phyloP scores from a whole-genome alignment of 2,797 vertebrate genomes.

The Momotus momota region DNA sequence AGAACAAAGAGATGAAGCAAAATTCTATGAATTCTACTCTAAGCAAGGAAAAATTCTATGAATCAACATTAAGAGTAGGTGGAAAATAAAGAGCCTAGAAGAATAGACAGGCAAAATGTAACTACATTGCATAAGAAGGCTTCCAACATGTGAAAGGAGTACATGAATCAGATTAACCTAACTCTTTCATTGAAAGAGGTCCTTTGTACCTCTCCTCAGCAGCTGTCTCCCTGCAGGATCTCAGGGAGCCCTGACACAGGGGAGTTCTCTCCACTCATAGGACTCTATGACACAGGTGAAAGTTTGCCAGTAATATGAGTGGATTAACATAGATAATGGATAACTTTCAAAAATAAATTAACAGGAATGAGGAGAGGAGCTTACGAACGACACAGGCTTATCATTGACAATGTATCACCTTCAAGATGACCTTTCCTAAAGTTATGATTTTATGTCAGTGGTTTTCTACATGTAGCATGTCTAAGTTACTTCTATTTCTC shows the following conservation, averaged over 20 bases:
- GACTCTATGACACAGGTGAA: background rate
- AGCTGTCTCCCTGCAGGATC: background rate
- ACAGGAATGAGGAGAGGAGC: background rate
- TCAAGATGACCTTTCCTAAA: background rate
- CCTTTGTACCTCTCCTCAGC: background rate
- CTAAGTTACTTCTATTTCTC: background rate
- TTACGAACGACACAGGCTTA: background rate
- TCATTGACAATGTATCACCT: background rate
- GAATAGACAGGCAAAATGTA: background rate
- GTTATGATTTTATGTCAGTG: background rate
- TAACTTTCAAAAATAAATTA: background rate
- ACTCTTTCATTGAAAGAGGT: fast-evolving
- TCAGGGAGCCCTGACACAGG: background rate
- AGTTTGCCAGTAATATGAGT: background rate
- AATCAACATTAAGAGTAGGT: background rate
- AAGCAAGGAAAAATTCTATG: background rate
- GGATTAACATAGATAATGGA: background rate
- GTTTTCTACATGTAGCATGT: background rate
- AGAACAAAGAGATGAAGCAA: background rate
- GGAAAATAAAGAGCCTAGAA: background rate
- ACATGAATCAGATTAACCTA: background rate
- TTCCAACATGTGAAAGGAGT: background rate
- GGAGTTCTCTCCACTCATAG: background rate
- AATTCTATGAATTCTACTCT: too few relatives aligned
- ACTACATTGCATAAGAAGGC: fast-evolving